Base-by-base conservation (phyloP, 2,113 vertebrate species). In the Micronycteris hirsuta region DNA sequence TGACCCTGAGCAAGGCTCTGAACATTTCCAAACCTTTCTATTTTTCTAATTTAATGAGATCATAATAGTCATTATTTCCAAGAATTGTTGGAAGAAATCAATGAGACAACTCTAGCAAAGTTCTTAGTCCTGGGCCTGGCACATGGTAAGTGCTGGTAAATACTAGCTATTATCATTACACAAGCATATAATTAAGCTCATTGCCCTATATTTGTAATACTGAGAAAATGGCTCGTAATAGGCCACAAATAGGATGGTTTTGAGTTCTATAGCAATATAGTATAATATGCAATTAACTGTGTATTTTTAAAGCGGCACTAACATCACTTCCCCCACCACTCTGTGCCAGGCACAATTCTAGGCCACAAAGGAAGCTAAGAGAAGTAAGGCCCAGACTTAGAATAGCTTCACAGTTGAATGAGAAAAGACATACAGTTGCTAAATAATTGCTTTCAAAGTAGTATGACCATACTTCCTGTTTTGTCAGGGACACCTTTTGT, bases 131-230 rank as follows among this genome's bases (percentile, higher is more conserved):
- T 91, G 41, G 88, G 67, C 43, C 68, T 80, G 87, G 70, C 56
- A 81, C 56, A 95, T 81, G 78, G 20, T 89, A 94, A 88, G 47
- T 58, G 54, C 96, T 95, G 41, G 54, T 74, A 89, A 89, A 84
- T 74, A 45, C 83, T 91, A 91, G 63, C 68, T 93, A 87, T 93
- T 89, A 97, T 71, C 74, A 68, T 93, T 58, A 76, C 33, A 15
- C 52, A 96, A 96, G 65, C 85, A 67, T 95, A 58, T 90, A 93
- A 97, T 97, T 97, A 95, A 92, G 76, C 49, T 96, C 84, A 70
- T 87, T 93, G 56, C 86, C 15, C 45, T 93, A 89, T 45, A 93
- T 86, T 95, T 89, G 41, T 65, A 95, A 93, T 56, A 65, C 89
- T 94, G 78, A 96, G 84, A 97, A 96, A 93, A 95, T 63, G 61